Conservation (phyloP, 2,888 invertebrate genomes). For the Parnassius glacialis region DNA sequence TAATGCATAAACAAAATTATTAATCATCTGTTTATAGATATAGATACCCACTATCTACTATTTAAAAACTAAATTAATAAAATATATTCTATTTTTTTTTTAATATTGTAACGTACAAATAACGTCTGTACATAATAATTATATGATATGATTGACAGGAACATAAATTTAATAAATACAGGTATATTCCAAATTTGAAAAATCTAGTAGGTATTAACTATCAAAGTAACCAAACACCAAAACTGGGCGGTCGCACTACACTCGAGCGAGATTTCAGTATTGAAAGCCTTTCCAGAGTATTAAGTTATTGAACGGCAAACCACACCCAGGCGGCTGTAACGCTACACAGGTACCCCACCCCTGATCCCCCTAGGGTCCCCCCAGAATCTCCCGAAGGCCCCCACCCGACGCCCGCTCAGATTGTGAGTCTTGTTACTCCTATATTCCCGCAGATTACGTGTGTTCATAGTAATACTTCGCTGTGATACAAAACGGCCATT, state of each 20-base stretch:
- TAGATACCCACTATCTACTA: too few species aligned
- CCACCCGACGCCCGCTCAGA: conserved; percentile 32
- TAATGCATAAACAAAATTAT: too few species aligned
- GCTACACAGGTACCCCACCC: conserved; percentile 60
- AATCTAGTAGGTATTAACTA: not conserved
- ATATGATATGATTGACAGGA: too few species aligned
- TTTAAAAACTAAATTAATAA: too few species aligned
- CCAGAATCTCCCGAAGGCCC: conserved; percentile 23
- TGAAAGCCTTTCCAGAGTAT: conserved; percentile 80
- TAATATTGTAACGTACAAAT: too few species aligned
- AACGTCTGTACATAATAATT: too few species aligned
- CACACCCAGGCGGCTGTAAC: conserved; percentile 77
- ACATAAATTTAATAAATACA: too few species aligned
- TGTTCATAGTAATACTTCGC: conserved; percentile 45
- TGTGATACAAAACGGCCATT: conserved; percentile 16
- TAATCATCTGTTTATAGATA: too few species aligned
- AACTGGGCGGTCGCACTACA: conserved; percentile 42
- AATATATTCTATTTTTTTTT: too few species aligned
- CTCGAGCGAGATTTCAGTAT: conserved; percentile 74
- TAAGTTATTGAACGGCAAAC: conserved; percentile 82
- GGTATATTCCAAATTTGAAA: not conserved
- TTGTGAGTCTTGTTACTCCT: conserved; percentile 47
- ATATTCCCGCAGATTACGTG: conserved; percentile 60
- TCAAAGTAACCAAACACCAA: conserved; percentile 40
- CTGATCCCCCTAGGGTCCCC: conserved; percentile 30